These are phyloP conservation scores for Micromys minutus DNA, from an alignment of 2,113 vertebrate genomes.

Conservation along the genomic window DNA sequence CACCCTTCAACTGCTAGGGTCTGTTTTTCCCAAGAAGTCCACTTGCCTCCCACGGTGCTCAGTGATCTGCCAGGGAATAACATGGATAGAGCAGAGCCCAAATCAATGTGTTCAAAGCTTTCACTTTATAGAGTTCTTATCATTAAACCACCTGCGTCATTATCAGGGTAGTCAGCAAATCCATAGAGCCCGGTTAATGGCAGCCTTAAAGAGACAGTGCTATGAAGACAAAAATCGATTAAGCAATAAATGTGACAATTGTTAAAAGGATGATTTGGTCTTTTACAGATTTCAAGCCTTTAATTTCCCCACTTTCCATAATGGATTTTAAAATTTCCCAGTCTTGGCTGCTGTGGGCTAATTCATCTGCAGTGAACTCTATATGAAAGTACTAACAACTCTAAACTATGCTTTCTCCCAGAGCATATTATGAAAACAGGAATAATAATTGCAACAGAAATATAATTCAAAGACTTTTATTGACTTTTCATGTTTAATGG, in stretches of 20 bases:
- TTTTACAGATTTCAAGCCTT: conserved; percentile 78
- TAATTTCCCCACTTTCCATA: conserved; percentile 80
- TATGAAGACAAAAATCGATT: conserved; percentile 79
- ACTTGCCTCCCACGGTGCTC: neutral
- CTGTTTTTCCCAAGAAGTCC: neutral
- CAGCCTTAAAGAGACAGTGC: conserved; percentile 66
- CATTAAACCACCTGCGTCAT: neutral
- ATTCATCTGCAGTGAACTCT: conserved; percentile 74
- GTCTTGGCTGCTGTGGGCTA: conserved; percentile 52
- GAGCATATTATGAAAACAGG: conserved; percentile 80
- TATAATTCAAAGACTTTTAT: conserved; percentile 83
- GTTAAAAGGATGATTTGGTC: conserved; percentile 74
- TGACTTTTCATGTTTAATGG: conserved; percentile 82
- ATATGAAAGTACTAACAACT: conserved; percentile 77
- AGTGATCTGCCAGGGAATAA: neutral
- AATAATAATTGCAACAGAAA: conserved; percentile 83
- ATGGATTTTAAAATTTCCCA: conserved; percentile 71
- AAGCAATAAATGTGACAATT: conserved; percentile 74
- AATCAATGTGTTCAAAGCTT: neutral
- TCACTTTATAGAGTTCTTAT: neutral
- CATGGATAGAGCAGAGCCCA: neutral
- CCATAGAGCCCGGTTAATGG: neutral
- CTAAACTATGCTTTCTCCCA: conserved; percentile 78
- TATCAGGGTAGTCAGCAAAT: conserved; percentile 18
- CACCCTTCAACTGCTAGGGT: neutral